These are phyloP conservation scores for Lasioglossum calceatum DNA, from an alignment of 2,888 invertebrate species.

Conservation along the genomic window DNA sequence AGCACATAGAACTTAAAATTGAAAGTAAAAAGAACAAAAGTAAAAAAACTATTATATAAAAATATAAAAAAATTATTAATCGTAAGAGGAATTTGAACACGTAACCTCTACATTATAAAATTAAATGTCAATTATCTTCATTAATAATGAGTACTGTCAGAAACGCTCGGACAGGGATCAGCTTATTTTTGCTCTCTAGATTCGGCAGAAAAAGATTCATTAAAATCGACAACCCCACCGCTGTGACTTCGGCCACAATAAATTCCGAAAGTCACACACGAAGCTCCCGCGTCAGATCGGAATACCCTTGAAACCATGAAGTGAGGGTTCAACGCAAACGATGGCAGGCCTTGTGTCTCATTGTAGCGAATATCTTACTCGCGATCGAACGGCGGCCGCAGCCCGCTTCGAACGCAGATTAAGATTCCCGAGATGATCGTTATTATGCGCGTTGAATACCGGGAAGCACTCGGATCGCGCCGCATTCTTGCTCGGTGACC, in stretches of 20 bases:
- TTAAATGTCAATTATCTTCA: no score
- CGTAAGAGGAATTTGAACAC: no score
- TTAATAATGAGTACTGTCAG: no score
- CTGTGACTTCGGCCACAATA: neutral
- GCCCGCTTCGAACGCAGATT: conserved; percentile 36
- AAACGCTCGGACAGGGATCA: no score
- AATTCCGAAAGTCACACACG: neutral
- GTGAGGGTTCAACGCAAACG: conserved; percentile 26
- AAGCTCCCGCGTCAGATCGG: neutral
- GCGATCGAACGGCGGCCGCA: conserved; percentile 18
- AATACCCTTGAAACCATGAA: neutral
- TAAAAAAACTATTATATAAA: no score
- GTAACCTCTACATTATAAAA: no score
- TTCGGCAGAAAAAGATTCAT: no score
- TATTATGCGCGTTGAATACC: conserved; percentile 49
- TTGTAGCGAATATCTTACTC: conserved; percentile 18
- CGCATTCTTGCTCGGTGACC: conserved; percentile 59
- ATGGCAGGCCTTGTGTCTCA: neutral
- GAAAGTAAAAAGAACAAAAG: no score
- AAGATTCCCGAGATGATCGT: conserved; percentile 59
- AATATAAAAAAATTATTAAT: no score
- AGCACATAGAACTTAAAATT: no score
- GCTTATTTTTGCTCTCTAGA: no score
- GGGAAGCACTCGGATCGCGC: conserved; percentile 25
- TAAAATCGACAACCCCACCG: no score